Conservation (phyloP, 1,140 invertebrate genomes). For the Eriocheir sinensis region DNA sequence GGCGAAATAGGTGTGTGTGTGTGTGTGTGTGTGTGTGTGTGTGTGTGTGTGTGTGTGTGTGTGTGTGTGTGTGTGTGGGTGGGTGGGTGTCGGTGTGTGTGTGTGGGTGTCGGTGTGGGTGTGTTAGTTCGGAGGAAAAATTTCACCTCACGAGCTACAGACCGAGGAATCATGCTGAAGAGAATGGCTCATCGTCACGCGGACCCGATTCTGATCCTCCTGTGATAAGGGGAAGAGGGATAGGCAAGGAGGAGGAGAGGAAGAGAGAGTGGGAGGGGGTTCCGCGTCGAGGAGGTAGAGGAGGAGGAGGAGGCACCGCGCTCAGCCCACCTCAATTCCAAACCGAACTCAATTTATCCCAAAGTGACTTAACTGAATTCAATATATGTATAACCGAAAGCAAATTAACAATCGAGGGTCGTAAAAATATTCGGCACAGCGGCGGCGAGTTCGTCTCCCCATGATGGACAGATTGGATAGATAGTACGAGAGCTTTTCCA, state of each 20-base stretch:
- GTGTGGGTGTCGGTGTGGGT: no score
- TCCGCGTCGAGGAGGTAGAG: no score
- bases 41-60: background rate
- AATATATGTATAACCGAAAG: constrained; percentile 16
- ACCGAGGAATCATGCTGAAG: constrained; percentile 1
- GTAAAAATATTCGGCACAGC: background rate
- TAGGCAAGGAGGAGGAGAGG: background rate
- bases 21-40: no score
- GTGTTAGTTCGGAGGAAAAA: background rate
- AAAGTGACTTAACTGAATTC: constrained; percentile 26
- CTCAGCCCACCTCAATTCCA: background rate
- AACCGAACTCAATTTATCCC: background rate
- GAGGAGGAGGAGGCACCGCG: background rate
- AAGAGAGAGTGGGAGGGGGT: background rate
- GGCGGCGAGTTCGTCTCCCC: background rate
- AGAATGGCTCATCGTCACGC: background rate
- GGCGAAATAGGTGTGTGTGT: background rate
- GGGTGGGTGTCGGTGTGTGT: background rate
- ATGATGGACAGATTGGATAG: background rate
- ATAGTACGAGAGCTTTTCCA: background rate
- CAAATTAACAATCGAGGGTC: constrained; percentile 15
- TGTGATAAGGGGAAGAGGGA: background rate
- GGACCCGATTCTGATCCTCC: background rate
- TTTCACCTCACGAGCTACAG: background rate
- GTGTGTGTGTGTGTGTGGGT: no score